These are phyloP conservation scores for Meiosimyza platycephala DNA, from an alignment of 2,888 invertebrate species.

Conservation along the genomic window DNA sequence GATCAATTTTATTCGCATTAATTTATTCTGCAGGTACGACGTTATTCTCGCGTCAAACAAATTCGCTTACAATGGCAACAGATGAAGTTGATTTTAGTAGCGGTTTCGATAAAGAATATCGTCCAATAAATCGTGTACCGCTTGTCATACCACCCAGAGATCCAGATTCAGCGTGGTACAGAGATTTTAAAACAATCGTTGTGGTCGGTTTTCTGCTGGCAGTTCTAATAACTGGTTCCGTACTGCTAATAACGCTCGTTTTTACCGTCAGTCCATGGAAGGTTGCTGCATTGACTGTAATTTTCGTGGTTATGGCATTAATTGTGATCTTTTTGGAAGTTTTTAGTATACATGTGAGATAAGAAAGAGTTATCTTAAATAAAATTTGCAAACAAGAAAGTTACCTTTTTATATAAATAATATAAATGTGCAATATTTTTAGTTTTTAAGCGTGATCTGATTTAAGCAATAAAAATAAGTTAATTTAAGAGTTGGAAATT, in stretches of 20 bases:
- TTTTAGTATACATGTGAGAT: slow-evolving; percentile 56
- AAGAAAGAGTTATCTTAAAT: slow-evolving; percentile 23
- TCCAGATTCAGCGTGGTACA: slow-evolving; percentile 54
- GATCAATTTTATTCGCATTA: slow-evolving; percentile 3
- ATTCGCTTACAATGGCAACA: slow-evolving; percentile 22
- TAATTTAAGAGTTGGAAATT: too few relatives aligned
- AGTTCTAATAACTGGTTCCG: slow-evolving; percentile 53
- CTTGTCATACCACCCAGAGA: slow-evolving; percentile 49
- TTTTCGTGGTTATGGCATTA: slow-evolving; percentile 51
- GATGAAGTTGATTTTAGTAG: slow-evolving; percentile 60
- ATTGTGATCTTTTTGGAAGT: slow-evolving; percentile 56
- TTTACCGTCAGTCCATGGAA: slow-evolving; percentile 53
- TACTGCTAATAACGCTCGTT: slow-evolving; percentile 52
- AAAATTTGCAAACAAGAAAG: too few relatives aligned
- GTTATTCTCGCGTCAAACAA: neutral
- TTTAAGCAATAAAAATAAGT: too few relatives aligned
- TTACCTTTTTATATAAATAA: neutral
- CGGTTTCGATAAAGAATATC: slow-evolving; percentile 57
- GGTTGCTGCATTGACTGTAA: slow-evolving; percentile 46
- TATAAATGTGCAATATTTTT: neutral
- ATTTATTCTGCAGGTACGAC: neutral
- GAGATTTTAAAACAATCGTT: slow-evolving; percentile 51
- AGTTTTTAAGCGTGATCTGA: too few relatives aligned
- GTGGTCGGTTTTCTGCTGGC: slow-evolving; percentile 49
- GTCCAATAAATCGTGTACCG: slow-evolving; percentile 49